Evolutionary conservation across 2,113 vertebrate species (phyloP).

Genomic region (Hiodon alosoides): DNA sequence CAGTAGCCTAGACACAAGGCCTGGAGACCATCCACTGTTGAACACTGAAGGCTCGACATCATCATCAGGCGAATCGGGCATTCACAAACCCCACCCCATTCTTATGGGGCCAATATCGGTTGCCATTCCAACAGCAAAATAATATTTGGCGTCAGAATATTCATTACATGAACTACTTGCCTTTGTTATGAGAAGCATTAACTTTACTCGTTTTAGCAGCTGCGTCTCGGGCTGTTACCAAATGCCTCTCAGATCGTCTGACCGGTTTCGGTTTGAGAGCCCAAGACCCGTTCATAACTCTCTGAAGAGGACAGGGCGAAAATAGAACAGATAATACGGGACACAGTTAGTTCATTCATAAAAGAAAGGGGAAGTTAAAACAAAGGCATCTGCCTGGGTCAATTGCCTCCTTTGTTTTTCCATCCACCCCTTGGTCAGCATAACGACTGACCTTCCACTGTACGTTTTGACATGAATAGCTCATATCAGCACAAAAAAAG

Average conservation of each 20-base stretch:
- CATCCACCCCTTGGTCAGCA: background rate
- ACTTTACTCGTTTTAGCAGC: constrained; percentile 5
- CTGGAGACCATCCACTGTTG: constrained; percentile 38
- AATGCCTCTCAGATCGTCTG: background rate
- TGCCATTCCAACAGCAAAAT: constrained; percentile 20
- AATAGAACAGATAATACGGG: background rate
- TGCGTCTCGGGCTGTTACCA: background rate
- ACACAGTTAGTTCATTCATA: constrained; percentile 11
- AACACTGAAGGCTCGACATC: constrained; percentile 27
- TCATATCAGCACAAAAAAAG: too few relatives aligned
- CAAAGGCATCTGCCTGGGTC: background rate
- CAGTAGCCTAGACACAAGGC: constrained; percentile 39
- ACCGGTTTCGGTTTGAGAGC: background rate
- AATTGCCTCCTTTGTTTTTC: constrained; percentile 2
- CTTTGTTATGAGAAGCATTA: constrained; percentile 33
- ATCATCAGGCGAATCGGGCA: constrained; percentile 29
- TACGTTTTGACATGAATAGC: too few relatives aligned
- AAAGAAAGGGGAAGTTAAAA: background rate
- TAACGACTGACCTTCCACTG: background rate
- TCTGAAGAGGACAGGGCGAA: background rate
- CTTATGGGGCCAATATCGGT: constrained; percentile 37
- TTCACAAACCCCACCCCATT: constrained; percentile 28
- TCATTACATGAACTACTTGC: constrained; percentile 25
- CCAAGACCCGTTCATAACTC: background rate
- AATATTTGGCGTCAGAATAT: constrained; percentile 41